Percentiles rank a stretch among this genome's conserved stretches.
Conservation (phyloP, 2,113 vertebrate species). For the Nothocercus julius region DNA sequence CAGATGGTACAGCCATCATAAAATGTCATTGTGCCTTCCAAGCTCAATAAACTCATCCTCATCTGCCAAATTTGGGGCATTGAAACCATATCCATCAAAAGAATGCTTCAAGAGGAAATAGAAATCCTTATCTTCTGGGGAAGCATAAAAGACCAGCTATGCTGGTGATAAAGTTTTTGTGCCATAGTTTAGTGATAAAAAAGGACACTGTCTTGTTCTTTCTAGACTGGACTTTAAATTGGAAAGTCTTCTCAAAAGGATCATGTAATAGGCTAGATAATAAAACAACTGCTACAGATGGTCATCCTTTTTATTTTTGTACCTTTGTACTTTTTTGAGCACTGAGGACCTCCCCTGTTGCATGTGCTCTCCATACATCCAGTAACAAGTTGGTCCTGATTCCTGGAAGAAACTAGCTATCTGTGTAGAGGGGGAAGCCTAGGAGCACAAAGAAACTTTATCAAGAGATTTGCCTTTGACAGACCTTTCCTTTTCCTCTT, state of each 20-base stretch:
- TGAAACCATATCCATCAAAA: constrained; percentile 16
- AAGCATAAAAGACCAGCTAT: neutral
- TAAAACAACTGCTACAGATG: neutral
- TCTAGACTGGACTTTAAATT: neutral
- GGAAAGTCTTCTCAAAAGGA: neutral
- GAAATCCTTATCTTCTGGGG: neutral
- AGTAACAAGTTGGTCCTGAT: neutral
- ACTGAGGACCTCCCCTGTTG: neutral
- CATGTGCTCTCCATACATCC: neutral
- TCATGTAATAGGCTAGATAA: neutral
- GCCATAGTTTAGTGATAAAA: neutral
- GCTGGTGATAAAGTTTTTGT: neutral
- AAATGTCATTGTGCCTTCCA: neutral
- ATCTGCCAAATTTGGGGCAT: neutral
- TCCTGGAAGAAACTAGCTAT: neutral
- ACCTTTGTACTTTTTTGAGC: neutral
- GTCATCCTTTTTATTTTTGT: neutral
- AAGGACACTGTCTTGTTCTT: neutral
- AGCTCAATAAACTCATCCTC: constrained; percentile 23
- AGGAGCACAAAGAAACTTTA: neutral
- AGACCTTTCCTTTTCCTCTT: neutral
- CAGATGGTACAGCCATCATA: neutral
- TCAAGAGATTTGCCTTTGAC: neutral
- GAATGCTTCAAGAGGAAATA: neutral
- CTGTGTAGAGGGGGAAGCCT: neutral